Evolutionary conservation across 2,797 vertebrate species (phyloP).

Genomic region (Toxotes lorentzi): DNA sequence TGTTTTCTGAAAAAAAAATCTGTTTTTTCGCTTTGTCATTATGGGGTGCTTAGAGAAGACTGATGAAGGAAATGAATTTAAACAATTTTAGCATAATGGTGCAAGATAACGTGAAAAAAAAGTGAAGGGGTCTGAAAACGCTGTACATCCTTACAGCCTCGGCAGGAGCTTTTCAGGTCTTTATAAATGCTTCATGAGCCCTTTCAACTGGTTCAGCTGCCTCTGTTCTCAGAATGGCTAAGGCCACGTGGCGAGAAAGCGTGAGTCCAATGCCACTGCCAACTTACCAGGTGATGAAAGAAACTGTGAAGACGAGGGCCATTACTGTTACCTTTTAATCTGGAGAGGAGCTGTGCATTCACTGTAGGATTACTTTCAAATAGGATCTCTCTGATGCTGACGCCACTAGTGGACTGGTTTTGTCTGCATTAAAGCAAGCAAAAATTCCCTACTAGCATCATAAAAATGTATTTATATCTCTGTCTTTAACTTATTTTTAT

Average conservation of each 20-base stretch:
- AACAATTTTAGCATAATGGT: too few species aligned
- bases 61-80: too few species aligned
- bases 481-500: neutral
- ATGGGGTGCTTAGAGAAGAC: too few species aligned
- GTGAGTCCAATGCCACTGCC: slow-evolving; percentile 53
- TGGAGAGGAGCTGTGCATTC: slow-evolving; percentile 38
- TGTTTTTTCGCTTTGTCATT: too few species aligned
- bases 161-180: slow-evolving; percentile 71
- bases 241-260: slow-evolving; percentile 57
- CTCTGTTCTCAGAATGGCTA: slow-evolving; percentile 60
- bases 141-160: slow-evolving; percentile 51
- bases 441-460: neutral
- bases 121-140: too few species aligned
- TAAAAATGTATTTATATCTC: neutral
- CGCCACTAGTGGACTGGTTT: slow-evolving; percentile 40
- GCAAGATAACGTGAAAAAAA: too few species aligned
- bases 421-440: slow-evolving; percentile 27
- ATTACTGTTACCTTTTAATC: slow-evolving; percentile 67
- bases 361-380: slow-evolving; percentile 58
- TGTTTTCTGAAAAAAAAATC: too few species aligned
- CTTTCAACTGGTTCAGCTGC: slow-evolving; percentile 69
- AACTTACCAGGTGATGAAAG: slow-evolving; percentile 66
- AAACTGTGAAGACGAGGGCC: slow-evolving; percentile 45
- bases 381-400: slow-evolving; percentile 46
- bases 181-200: slow-evolving; percentile 79